A percentile compares a stretch with the other conserved stretches of the same genome.
Conservation (phyloP, 2,888 invertebrate genomes). For the Carabus problematicus region DNA sequence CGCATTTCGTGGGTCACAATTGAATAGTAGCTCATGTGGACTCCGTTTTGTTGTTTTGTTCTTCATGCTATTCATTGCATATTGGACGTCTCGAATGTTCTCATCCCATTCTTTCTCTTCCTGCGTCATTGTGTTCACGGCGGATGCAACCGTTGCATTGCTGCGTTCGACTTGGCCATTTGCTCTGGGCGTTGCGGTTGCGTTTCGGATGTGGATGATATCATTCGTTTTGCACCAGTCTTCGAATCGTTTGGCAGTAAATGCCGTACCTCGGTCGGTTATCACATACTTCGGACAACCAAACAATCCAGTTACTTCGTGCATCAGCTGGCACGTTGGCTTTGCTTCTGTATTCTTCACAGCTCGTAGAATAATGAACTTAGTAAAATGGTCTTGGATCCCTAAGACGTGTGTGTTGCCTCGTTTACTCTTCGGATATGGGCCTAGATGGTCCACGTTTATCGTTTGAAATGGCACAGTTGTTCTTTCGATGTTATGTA, state of each 20-base stretch:
- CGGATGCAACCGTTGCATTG: constrained; percentile 11
- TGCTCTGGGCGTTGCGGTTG: constrained; percentile 26
- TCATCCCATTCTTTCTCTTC: constrained; percentile 9
- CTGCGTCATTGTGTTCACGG: constrained; percentile 9
- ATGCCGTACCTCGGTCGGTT: constrained; percentile 18
- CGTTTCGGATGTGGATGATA: constrained; percentile 22
- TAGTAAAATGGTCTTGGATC: constrained; percentile 28
- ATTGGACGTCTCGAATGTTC: constrained; percentile 16
- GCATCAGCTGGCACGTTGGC: constrained; percentile 13
- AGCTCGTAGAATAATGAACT: constrained; percentile 24
- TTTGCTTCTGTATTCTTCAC: constrained; percentile 25
- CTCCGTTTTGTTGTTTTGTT: constrained; percentile 14
- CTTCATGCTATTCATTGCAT: constrained; percentile 22
- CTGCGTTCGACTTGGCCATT: constrained; percentile 27
- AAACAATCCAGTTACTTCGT: constrained; percentile 20
- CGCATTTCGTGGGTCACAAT: constrained; percentile 6
- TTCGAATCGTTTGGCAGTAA: constrained; percentile 12
- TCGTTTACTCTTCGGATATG: constrained; percentile 16
- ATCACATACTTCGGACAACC: constrained; percentile 18
- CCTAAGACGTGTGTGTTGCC: constrained; percentile 17
- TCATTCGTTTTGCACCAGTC: constrained; percentile 3
- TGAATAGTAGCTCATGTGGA: constrained; percentile 12
- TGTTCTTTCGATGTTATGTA: constrained; percentile 46
- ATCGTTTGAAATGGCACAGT: constrained; percentile 41
- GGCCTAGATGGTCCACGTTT: constrained; percentile 29